Evolutionary conservation across 2,888 invertebrate species (phyloP), one percentile per base, ranked within the genome.

Genomic region (Lomographa bimaculata): DNA sequence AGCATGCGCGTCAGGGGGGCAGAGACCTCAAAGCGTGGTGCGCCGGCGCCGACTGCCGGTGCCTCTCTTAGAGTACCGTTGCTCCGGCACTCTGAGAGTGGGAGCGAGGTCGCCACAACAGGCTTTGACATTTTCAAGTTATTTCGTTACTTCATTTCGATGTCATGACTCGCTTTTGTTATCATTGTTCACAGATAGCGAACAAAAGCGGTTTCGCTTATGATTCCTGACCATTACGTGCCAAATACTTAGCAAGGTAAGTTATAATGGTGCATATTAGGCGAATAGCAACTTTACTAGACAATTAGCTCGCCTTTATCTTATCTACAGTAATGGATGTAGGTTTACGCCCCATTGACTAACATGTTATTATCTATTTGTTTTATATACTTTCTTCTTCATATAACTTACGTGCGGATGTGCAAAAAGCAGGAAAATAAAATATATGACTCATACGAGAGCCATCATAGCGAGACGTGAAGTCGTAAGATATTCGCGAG

Each of bases 91-190:
- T 35, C 23, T 4, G 14, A 36, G 78, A 80, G 82, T 72, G 81
- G 80, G 80, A 79, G 80, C 68, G 82, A 79, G 81, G 79, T 70
- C 76, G 77, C 23, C 53, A 57, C 54, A 54, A 60, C 64, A 74
- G 66, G 66, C 78, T 80, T 77, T 79, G 82, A 83, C 84, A 85
- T 86, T 86, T 80, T 63, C 57, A 69, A 81, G 71, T 66, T 81
- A 82, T 82, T 84, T 79, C 57, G 62, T 83, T 83, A 50, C 50
- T 50, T 43, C 47, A 53, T 70, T 66, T 71, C 73, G 67, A 70
- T 66, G 63, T 67, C 74, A 72, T 74, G 74, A 70, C 65, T 71
- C 46, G 56, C 60, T 71, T 71, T 72, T 66, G 65, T 62, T 64
- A 61, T 58, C 57, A 42, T 55, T 51, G 50, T 50, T 55, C 46